Base-by-base conservation (phyloP, 2,113 vertebrate genomes). In the Ibidorhyncha struthersii region DNA sequence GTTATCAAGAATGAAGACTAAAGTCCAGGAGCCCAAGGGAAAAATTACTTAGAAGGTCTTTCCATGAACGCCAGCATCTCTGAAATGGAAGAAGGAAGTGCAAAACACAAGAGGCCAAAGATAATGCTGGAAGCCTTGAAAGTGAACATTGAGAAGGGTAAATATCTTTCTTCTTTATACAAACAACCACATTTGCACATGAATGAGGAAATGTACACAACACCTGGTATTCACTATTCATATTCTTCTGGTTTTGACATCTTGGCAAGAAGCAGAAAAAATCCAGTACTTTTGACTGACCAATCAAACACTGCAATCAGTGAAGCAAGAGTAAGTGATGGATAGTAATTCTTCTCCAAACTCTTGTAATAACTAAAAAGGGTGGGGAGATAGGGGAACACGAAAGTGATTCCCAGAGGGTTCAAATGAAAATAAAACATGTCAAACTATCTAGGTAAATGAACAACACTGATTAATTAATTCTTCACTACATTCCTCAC, bases 121-220 rank as follows among this genome's bases (percentile, higher is more conserved):
- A 71, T 41, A 66, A 80, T 4, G 13, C 50, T 93, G 88, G 92
- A 84, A 89, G 29, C 40, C 55, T 81, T 94, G 74, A 88, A 93
- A 90, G 52, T 58, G 69, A 90, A 53, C 22, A 34, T 6, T 94
- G 72, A 90, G 82, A 89, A 96, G n/a, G 29, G 92, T 74, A 97
- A 97, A 97, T 93, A 97, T 34, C 23, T 34, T 90, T 80, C 22
- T 91, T 86, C 72, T 93, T 94, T 96, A 43, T 77, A 22, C 61
- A 97, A 96, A 92, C 76, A 95, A 43, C 45, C 29, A 10, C 55
- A 59, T 90, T 94, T 6, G 2, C 67, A 41, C 67, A 92, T 27
- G 88, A 88, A 97, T 94, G 79, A 97, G 95, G 96, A 96, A 96
- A 63, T 78, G 82, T 83, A 90, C 85, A 9, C 58, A 76, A 52